Evolutionary conservation across 2,113 vertebrate genomes (phyloP), one percentile per base, ranked within the genome.

Genomic region (Danionella cerebrum): DNA sequence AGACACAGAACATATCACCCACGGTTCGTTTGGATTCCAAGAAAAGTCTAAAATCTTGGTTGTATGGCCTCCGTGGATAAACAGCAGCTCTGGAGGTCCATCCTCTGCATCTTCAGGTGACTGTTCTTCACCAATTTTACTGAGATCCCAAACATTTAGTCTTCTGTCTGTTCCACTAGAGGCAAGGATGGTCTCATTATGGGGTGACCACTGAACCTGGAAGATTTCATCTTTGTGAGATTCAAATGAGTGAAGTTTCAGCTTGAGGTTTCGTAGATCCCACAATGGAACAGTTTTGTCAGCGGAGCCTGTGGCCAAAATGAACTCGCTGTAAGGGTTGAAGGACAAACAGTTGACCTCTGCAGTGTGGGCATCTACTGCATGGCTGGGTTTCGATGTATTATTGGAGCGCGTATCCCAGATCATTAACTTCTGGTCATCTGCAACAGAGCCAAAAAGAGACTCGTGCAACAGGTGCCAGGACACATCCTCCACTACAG

Each of bases 151-250:
- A 0, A 99, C 95, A 6, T 98, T 99, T 67, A 99, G 88, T 65
- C 96, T 88, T 25, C 96, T 90, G 86, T 98, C 96, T 0, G 96
- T 99, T 71, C 96, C 96, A 67, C 96, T 99, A 70, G 96, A 99
- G 71, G 96, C 96, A 82, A 98, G 78, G 50, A 99, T 99, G 19
- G 96, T 99, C 85, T 99, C 94, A 11, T 99, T 98, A 70, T 99
- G 96, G 70, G 96, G 96, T 25, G 96, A 99, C 96, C 96, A 99
- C 81, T 99, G 96, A 71, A 99, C 96, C 95, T 99, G 96, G 82
- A 99, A 99, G 86, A 99, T 98, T 85, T 98, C 95, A 77, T 98
- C 96, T 85, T 97, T 98, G 82, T 98, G 95, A 11, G 95, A 99
- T 79, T 99, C 96, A 84, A 99, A 99, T 0, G 96, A 99, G 82